These are phyloP conservation scores for Synanceia verrucosa DNA, from an alignment of 2,797 vertebrate species.

Conservation along the genomic window DNA sequence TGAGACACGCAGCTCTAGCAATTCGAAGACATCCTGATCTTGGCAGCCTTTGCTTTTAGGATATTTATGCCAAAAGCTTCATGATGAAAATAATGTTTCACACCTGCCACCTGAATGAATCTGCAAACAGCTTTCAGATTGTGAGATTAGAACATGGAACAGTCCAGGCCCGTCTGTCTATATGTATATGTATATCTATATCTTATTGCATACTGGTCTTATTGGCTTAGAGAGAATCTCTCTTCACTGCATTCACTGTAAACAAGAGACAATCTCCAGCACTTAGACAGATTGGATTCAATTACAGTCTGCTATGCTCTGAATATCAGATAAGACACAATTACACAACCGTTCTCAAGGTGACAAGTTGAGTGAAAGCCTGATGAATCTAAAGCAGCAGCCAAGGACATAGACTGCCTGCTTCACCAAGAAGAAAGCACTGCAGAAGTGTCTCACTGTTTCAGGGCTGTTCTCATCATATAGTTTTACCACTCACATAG, in stretches of 20 bases:
- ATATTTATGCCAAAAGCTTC: constrained; percentile 5
- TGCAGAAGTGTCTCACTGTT: constrained; percentile 41
- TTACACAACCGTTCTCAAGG: constrained; percentile 72
- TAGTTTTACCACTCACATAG: constrained; percentile 30
- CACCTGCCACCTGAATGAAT: constrained; percentile 1
- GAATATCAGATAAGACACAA: constrained; percentile 74
- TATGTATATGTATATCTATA: constrained; percentile 11
- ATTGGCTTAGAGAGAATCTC: constrained; percentile 43
- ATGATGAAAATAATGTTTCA: constrained; percentile 12
- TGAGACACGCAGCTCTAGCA: constrained; percentile 28
- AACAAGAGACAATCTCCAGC: constrained; percentile 59
- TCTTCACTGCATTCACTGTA: constrained; percentile 55
- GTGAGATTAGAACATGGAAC: constrained; percentile 5
- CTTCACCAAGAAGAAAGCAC: constrained; percentile 43
- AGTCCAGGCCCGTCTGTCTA: too few relatives aligned
- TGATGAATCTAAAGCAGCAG: constrained; percentile 68
- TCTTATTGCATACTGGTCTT: constrained; percentile 31
- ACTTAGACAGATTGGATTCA: constrained; percentile 73
- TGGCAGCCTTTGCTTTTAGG: constrained; percentile 11
- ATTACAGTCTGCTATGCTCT: constrained; percentile 66
- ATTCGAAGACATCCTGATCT: constrained; percentile 35
- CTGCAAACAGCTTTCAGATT: constrained; percentile 27
- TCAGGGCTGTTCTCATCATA: constrained; percentile 29
- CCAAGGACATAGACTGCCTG: constrained; percentile 63
- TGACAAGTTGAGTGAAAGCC: constrained; percentile 73